Conservation (phyloP, 2,113 vertebrate species). For the Myotis lucifugus region DNA sequence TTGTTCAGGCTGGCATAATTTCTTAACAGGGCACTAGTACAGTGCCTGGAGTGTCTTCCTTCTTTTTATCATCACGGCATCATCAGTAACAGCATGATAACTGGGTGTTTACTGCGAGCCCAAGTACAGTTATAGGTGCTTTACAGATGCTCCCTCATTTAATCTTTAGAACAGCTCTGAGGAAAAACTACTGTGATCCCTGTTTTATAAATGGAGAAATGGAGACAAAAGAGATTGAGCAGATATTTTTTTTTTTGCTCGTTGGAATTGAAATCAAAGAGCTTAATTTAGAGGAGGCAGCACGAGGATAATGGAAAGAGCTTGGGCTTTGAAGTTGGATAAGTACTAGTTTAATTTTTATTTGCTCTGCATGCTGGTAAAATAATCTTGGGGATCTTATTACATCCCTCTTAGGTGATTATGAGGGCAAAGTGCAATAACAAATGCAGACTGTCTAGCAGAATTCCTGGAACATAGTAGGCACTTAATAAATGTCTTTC, state of each 20-base stretch:
- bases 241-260: not conserved
- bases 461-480: not conserved
- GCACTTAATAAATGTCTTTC: not conserved
- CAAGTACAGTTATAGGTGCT: not conserved
- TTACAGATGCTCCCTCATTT: not conserved
- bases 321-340: not conserved
- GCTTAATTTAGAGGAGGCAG: not conserved
- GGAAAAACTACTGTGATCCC: not conserved
- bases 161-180: not conserved
- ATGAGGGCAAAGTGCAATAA: not conserved
- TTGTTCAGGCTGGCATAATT: not conserved
- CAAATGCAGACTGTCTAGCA: not conserved
- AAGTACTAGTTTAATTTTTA: not conserved
- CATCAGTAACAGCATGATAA: not conserved
- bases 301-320: not conserved
- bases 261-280: not conserved
- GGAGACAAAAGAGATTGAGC: not conserved
- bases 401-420: not conserved
- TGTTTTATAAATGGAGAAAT: not conserved
- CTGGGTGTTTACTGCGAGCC: not conserved
- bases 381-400: not conserved
- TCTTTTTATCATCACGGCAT: not conserved
- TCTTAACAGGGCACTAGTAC: not conserved
- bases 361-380: not conserved
- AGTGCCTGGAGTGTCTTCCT: not conserved